Conservation (phyloP, 2,113 vertebrate species). For the Sphyrna mokarran region DNA sequence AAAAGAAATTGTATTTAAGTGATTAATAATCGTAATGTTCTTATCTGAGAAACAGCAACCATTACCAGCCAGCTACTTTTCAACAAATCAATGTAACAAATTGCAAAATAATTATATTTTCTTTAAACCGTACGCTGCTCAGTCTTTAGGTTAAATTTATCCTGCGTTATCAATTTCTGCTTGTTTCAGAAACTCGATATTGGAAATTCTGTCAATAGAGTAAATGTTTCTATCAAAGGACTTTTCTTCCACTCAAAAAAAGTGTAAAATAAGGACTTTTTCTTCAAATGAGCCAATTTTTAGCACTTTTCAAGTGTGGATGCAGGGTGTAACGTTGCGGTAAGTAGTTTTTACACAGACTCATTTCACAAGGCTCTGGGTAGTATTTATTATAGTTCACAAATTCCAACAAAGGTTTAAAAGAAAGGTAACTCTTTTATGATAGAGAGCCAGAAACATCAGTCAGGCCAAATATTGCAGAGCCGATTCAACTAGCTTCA, state of each 20-base stretch:
- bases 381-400: neutral
- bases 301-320: neutral
- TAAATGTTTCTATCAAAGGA: neutral
- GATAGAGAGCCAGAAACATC: neutral
- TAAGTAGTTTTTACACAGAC: neutral
- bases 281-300: neutral
- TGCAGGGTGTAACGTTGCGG: neutral
- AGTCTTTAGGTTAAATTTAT: neutral
- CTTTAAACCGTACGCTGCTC: neutral
- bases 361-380: neutral
- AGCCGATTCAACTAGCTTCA: neutral
- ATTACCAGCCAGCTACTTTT: neutral
- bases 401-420: neutral
- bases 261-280: neutral
- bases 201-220: neutral
- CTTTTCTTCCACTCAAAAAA: neutral
- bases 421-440: neutral
- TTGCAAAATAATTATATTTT: neutral
- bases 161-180: neutral
- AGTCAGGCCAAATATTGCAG: neutral
- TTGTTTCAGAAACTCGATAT: neutral
- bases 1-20: constrained; percentile 5
- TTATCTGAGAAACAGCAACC: constrained; percentile 12
- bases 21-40: constrained; percentile 13
- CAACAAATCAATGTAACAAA: constrained; percentile 17